Percentiles rank a stretch among this genome's conserved stretches.
Conservation (phyloP, 2,888 invertebrate species). For the Drosophila limbata region DNA sequence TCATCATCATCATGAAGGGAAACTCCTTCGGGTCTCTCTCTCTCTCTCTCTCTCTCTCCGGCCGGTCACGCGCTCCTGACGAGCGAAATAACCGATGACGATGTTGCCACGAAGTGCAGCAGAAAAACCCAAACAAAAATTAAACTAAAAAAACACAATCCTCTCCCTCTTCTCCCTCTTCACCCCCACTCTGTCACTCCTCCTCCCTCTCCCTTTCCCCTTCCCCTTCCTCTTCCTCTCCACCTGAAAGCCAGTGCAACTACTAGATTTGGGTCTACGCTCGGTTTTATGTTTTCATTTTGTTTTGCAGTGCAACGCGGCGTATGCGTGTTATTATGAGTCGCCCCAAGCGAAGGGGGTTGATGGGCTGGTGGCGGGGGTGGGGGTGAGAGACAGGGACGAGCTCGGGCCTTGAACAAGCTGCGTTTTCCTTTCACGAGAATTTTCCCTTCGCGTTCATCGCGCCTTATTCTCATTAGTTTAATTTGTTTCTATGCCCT, state of each 20-base stretch:
- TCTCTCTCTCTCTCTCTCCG: constrained; percentile 14
- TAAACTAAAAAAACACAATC: constrained; percentile 2
- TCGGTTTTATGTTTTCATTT: constrained; percentile 75
- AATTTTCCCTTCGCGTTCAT: constrained; percentile 47
- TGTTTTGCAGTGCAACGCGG: constrained; percentile 55
- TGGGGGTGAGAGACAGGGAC: neutral
- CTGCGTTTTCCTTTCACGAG: constrained; percentile 29
- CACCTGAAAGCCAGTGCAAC: constrained; percentile 20
- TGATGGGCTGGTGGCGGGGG: neutral
- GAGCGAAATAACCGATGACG: constrained; percentile 54
- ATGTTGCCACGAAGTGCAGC: constrained; percentile 53
- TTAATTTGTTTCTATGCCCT: constrained; percentile 15
- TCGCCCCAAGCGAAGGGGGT: constrained; percentile 3
- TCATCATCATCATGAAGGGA: constrained; percentile 51
- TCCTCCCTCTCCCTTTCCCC: neutral
- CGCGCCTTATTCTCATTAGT: constrained; percentile 70
- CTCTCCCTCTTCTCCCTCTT: constrained; percentile 18
- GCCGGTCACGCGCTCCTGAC: constrained; percentile 67
- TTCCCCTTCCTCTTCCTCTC: neutral
- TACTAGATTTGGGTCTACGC: constrained; percentile 52
- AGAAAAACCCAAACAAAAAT: constrained; percentile 28
- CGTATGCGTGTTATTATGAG: constrained; percentile 71
- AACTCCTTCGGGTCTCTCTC: constrained; percentile 66
- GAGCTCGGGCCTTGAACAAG: constrained; percentile 41
- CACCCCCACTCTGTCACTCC: neutral